These are phyloP conservation scores for Drosophila subobscura DNA, from an alignment of 1,140 invertebrate species.

Conservation along the genomic window DNA sequence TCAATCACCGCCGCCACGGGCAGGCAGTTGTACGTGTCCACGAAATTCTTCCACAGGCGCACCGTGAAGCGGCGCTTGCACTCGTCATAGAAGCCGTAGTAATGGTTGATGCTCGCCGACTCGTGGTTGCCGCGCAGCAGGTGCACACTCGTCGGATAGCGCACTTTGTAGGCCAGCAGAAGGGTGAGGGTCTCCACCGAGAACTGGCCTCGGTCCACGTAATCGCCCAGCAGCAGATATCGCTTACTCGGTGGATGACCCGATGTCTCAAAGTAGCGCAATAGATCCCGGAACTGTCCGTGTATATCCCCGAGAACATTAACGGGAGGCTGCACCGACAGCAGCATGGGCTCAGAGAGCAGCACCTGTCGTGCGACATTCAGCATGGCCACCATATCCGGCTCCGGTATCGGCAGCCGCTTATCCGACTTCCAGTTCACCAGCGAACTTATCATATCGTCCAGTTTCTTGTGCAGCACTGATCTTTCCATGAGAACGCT, in stretches of 20 bases:
- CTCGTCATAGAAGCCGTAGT: constrained; percentile 97
- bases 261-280: constrained; percentile 98
- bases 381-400: constrained; percentile 30
- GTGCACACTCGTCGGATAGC: constrained; percentile 94
- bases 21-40: constrained; percentile 84
- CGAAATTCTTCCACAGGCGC: constrained; percentile 99
- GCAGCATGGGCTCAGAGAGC: constrained; percentile 97
- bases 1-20: constrained; percentile 97
- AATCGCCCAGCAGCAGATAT: constrained; percentile 97
- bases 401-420: constrained; percentile 25
- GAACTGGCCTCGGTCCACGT: constrained; percentile 92
- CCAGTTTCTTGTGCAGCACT: constrained; percentile 4
- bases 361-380: constrained; percentile 98
- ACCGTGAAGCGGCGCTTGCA: constrained; percentile 98
- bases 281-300: constrained; percentile 98
- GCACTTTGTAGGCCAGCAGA: constrained; percentile 97
- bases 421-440: constrained; percentile 40
- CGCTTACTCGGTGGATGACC: constrained; percentile 99
- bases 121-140: constrained; percentile 88
- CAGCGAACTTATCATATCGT: constrained; percentile 38
- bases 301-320: constrained; percentile 99
- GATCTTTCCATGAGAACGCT: too few species aligned
- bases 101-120: constrained; percentile 89
- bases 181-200: constrained; percentile 95
- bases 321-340: constrained; percentile 97